A percentile compares a stretch with the other conserved stretches of the same genome.
Evolutionary conservation across 2,113 vertebrate species (phyloP).

Genomic region (Erythrocebus patas): DNA sequence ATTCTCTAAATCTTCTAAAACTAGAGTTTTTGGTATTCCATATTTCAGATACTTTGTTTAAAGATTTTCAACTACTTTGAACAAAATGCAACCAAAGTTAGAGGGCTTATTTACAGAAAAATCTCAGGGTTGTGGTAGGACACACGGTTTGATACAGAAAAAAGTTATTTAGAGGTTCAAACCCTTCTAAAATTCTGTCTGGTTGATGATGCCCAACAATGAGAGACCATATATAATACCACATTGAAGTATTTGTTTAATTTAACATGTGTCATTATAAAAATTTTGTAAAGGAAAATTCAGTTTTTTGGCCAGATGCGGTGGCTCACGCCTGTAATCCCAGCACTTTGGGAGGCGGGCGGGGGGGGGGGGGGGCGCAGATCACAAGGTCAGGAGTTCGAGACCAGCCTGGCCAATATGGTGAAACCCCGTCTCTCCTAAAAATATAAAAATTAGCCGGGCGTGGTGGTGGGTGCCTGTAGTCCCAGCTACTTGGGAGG

Average conservation of each 20-base stretch:
- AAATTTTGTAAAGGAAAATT: neutral
- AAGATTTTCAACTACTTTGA: conserved; percentile 15
- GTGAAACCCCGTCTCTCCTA: too few relatives aligned
- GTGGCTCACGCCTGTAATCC: too few relatives aligned
- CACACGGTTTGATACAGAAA: neutral
- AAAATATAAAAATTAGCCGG: too few relatives aligned
- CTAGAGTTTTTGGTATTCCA: neutral
- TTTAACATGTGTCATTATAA: neutral
- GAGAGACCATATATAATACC: neutral
- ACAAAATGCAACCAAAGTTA: neutral
- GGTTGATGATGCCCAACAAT: neutral
- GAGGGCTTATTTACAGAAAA: neutral
- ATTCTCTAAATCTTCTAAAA: neutral
- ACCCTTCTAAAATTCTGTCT: conserved; percentile 35
- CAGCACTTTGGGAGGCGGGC: too few relatives aligned
- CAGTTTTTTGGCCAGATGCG: neutral
- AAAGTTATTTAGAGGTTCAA: neutral
- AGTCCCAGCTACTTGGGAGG: too few relatives aligned
- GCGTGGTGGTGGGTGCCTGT: too few relatives aligned
- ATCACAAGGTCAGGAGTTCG: too few relatives aligned
- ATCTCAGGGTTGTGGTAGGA: neutral
- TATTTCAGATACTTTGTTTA: neutral
- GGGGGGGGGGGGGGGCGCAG: too few relatives aligned
- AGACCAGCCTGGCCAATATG: too few relatives aligned
- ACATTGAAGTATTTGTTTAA: neutral